Percentiles rank a stretch among this genome's conserved stretches.
phyloP scores from a whole-genome alignment of 2,797 vertebrate genomes.

The Ceryle rudis region DNA sequence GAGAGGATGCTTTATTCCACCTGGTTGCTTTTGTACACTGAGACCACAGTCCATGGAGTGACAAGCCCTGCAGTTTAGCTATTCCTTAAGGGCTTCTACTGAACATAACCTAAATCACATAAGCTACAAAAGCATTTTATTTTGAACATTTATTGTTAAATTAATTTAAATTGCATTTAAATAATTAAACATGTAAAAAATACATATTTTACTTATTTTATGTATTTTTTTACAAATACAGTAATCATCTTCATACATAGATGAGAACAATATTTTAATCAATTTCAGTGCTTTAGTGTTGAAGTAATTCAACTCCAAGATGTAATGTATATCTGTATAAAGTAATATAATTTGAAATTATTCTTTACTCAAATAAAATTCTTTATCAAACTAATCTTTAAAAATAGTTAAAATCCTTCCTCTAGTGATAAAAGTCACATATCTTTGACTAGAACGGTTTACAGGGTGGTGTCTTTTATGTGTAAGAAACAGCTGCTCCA shows the following conservation, averaged over 20 bases:
- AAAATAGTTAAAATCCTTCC: conserved; percentile 41
- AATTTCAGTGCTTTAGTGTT: conserved; percentile 5
- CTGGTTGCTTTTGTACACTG: background rate
- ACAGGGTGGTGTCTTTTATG: background rate
- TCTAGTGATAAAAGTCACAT: background rate
- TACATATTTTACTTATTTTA: background rate
- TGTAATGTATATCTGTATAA: background rate
- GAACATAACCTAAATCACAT: background rate
- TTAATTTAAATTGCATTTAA: background rate
- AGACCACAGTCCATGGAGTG: background rate
- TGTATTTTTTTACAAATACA: background rate
- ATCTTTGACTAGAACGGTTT: background rate
- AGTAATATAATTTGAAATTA: background rate
- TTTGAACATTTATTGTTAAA: background rate
- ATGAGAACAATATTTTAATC: background rate
- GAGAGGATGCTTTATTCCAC: background rate
- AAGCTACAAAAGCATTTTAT: background rate
- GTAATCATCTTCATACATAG: background rate
- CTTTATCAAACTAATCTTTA: conserved; percentile 39
- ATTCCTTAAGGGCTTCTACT: background rate
- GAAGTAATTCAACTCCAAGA: background rate
- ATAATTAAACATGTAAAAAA: background rate
- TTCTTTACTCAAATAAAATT: conserved; percentile 50
- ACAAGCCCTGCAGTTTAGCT: background rate
- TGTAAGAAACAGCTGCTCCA: background rate